Conservation (phyloP, 2,113 vertebrate species). For the Dissostichus mawsoni region DNA sequence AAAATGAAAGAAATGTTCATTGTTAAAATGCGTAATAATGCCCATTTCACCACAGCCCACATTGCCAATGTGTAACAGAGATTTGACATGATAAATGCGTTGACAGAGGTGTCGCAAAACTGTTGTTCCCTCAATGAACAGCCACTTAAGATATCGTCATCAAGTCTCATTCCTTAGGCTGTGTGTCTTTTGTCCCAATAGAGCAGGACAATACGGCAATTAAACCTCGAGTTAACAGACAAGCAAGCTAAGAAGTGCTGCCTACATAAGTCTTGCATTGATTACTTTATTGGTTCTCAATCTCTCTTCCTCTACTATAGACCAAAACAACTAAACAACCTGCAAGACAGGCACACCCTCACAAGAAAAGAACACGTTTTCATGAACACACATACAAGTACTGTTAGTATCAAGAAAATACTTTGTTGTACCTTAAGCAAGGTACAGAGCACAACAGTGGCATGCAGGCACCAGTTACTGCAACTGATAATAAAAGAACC, state of each 20-base stretch:
- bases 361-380: neutral
- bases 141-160: neutral
- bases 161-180: neutral
- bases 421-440: neutral
- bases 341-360: neutral
- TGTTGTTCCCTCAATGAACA: neutral
- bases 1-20: too few species aligned
- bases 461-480: neutral
- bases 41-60: neutral
- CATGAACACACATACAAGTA: neutral
- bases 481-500: neutral
- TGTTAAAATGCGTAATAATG: neutral
- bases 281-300: neutral
- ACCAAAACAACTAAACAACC: neutral
- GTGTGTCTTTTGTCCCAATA: too few species aligned
- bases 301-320: neutral
- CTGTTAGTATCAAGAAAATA: neutral
- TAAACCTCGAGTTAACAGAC: too few species aligned
- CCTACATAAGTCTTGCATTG: too few species aligned
- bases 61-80: neutral
- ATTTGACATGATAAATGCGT: conserved; percentile 7
- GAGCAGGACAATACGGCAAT: too few species aligned
- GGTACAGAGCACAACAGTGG: neutral
- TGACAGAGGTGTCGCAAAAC: conserved; percentile 9
- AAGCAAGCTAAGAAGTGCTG: too few species aligned